A percentile compares a stretch with the other conserved stretches of the same genome.
Conservation (phyloP, 2,113 vertebrate genomes). For the Candoia aspera region DNA sequence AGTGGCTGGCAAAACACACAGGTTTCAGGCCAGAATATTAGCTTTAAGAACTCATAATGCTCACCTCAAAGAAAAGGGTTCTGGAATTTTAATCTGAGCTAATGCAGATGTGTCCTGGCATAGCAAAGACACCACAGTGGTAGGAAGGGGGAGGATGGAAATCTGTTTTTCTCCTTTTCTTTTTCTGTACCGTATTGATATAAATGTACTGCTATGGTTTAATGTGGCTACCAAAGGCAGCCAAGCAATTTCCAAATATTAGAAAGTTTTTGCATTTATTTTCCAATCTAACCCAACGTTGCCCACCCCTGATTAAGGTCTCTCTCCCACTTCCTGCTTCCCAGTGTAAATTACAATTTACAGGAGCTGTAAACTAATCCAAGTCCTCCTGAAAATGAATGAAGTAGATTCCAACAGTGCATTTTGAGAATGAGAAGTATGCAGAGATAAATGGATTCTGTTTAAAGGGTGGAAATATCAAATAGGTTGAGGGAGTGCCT, state of each 20-base stretch:
- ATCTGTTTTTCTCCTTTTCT: neutral
- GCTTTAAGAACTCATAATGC: neutral
- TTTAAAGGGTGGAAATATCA: neutral
- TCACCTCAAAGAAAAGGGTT: neutral
- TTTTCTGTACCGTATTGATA: neutral
- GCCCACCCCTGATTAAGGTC: neutral
- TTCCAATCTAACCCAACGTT: neutral
- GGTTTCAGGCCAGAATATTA: neutral
- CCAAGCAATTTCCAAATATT: neutral
- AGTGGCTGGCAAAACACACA: neutral
- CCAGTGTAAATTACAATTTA: neutral
- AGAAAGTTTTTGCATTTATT: neutral
- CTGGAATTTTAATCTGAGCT: neutral
- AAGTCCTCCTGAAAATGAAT: neutral
- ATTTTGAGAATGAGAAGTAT: neutral
- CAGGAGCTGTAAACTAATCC: neutral
- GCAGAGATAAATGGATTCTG: neutral
- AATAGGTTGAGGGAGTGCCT: neutral
- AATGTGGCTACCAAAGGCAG: neutral
- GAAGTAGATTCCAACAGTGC: neutral
- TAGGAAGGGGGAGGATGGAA: neutral
- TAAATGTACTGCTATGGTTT: neutral
- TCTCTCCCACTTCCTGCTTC: neutral
- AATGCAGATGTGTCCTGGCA: neutral
- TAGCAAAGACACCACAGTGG: neutral